Percentiles rank a stretch among this genome's conserved stretches.
These are phyloP conservation scores for Euphydryas editha DNA, from an alignment of 2,888 invertebrate species.

Conservation along the genomic window DNA sequence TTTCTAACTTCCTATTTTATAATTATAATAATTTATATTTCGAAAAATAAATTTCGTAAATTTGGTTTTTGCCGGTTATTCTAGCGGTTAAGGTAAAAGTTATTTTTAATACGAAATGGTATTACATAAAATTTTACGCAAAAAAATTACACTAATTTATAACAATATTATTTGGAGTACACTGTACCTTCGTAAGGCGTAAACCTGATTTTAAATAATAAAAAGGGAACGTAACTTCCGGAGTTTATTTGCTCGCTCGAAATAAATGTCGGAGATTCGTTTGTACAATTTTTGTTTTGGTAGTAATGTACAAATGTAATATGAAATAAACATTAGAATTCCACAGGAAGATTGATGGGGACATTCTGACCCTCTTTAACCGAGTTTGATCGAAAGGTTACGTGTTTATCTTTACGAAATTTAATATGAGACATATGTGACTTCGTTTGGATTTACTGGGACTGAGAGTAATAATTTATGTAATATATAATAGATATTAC, in stretches of 20 bases:
- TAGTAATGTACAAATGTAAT: slow-evolving; percentile 38
- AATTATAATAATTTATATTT: no score
- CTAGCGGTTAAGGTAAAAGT: no score
- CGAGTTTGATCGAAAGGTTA: slow-evolving; percentile 25
- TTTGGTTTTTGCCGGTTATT: no score
- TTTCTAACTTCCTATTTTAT: no score
- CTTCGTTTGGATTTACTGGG: not conserved
- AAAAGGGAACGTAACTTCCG: slow-evolving; percentile 48
- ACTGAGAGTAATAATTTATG: not conserved
- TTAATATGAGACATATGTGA: slow-evolving; percentile 16
- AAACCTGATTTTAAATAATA: slow-evolving; percentile 58
- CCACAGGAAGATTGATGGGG: slow-evolving; percentile 38
- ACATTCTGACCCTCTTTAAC: slow-evolving; percentile 22
- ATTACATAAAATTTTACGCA: no score
- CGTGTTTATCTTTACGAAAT: slow-evolving; percentile 23
- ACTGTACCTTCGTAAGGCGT: slow-evolving; percentile 4
- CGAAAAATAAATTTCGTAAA: no score
- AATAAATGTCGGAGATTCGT: slow-evolving; percentile 64
- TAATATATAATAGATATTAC: no score
- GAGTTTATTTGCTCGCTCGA: slow-evolving; percentile 55
- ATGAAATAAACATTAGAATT: slow-evolving; percentile 39
- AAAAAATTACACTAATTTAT: not conserved
- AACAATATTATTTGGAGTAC: not conserved
- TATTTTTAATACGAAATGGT: no score
- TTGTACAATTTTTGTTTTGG: slow-evolving; percentile 53